Base-by-base conservation (phyloP, 2,888 invertebrate species). In the Eupithecia centaureata region DNA sequence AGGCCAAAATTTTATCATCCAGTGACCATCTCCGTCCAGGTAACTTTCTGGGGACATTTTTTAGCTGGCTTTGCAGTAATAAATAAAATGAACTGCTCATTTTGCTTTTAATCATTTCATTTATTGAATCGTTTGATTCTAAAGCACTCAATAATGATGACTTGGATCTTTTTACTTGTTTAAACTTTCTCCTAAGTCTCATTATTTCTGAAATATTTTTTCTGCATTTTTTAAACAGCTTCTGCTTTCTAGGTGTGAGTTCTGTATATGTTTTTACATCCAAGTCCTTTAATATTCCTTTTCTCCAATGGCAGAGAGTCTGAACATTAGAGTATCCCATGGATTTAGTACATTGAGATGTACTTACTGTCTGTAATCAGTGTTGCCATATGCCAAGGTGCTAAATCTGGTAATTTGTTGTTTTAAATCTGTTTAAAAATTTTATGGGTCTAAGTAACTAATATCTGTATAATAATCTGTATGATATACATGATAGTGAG, bases 1-100 rank as follows among this genome's bases (percentile, higher is more conserved):
- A 70, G 25, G 68, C 70, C 47, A 68, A 47, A 35, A 73, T 65
- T 67, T 69, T 71, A 35, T 67, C 68, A n/a, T 71, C 62, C n/a
- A 65, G 15, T 28, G 52, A 67, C 63, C 62, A 67, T 54, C 71
- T 71, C 25, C 63, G 57, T 35, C 68, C 68, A 52, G 71, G 47
- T 56, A 71, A 59, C 52, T 68, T 67, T 52, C 58, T 68, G 13
- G 68, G 32, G 12, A 25, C 30, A 71, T 71, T 73, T 59, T 66
- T 33, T 10, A 73, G 32, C 60, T 73, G 71, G 47, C 67, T 73
- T 66, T 71, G 71, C 22, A 67, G 52, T 22, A 70, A 61, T 27
- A 63, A 52, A 10, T 63, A 61, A 64, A 69, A 70, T 56, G 61
- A 18, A 51, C 67, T 30, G 32, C 27, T 32, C 13, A 61, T 2